A percentile compares a stretch with the other conserved stretches of the same genome.
phyloP scores from a whole-genome alignment of 1,140 invertebrate species.

The Lycorma delicatula region DNA sequence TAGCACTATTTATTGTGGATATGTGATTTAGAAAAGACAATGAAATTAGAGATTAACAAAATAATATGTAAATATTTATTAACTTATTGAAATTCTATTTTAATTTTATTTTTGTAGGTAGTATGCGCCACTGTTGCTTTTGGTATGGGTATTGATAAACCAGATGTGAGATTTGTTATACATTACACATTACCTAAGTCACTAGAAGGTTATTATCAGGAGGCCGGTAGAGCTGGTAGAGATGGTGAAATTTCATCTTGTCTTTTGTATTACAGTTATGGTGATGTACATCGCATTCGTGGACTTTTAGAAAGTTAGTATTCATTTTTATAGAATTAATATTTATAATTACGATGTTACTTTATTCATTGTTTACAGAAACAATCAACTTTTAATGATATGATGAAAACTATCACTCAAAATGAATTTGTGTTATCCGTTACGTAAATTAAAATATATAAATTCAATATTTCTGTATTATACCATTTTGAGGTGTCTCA shows the following conservation, averaged over 20 bases:
- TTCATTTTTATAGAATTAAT: neutral
- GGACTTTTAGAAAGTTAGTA: conserved; percentile 64
- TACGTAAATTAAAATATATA: too few species aligned
- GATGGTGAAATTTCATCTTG: conserved; percentile 78
- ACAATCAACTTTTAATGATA: too few species aligned
- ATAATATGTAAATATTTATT: too few species aligned
- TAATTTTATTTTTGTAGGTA: conserved; percentile 38
- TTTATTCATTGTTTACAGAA: neutral
- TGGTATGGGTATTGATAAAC: conserved; percentile 97
- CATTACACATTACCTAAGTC: conserved; percentile 91
- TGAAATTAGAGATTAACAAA: too few species aligned
- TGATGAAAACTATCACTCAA: too few species aligned
- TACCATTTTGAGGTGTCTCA: too few species aligned
- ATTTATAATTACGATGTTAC: neutral
- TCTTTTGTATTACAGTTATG: conserved; percentile 79
- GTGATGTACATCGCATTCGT: conserved; percentile 66
- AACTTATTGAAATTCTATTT: too few species aligned
- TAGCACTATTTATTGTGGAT: too few species aligned
- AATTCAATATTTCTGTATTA: too few species aligned
- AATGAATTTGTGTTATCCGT: too few species aligned
- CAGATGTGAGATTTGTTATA: conserved; percentile 85
- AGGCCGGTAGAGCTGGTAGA: conserved; percentile 89
- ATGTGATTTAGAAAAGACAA: too few species aligned
- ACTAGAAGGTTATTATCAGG: conserved; percentile 97
- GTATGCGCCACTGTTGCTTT: conserved; percentile 95